Evolutionary conservation across 2,113 vertebrate species (phyloP).

Genomic region (Pithys albifrons): DNA sequence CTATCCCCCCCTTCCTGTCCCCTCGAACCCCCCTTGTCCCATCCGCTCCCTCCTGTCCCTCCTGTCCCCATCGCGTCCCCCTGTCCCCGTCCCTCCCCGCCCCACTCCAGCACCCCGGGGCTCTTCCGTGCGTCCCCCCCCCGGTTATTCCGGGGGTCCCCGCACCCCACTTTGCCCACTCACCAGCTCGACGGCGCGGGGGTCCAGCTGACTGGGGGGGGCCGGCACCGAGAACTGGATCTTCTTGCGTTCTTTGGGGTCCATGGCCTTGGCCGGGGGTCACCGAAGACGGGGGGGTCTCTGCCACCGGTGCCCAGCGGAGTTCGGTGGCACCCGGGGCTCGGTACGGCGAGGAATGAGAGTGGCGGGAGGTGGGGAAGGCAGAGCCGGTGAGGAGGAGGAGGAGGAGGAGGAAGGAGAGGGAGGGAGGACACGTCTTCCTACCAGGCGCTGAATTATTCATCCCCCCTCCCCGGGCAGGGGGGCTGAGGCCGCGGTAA

Average conservation of each 20-base stretch:
- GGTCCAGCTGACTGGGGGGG: conserved; percentile 89
- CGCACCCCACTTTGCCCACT: background rate
- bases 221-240: conserved; percentile 91
- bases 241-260: conserved; percentile 90
- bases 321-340: conserved; percentile 60
- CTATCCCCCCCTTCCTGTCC: background rate
- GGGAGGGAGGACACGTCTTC: conserved; percentile 58
- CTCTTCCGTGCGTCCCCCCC: background rate
- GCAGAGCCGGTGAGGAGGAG: conserved; percentile 57
- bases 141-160: background rate
- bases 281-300: conserved; percentile 63
- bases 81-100: background rate
- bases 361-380: conserved; percentile 38
- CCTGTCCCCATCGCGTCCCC: background rate
- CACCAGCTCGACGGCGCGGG: conserved; percentile 96
- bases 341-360: conserved; percentile 69
- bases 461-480: conserved; percentile 53
- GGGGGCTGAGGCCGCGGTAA: conserved; percentile 40
- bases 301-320: background rate
- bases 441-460: conserved; percentile 78
- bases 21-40: background rate
- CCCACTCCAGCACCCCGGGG: background rate
- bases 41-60: background rate
- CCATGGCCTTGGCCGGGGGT: conserved; percentile 75
- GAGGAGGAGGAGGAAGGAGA: conserved; percentile 49